These are phyloP conservation scores for Spisula subtruncata DNA, from an alignment of 2,888 invertebrate species.

Conservation along the genomic window DNA sequence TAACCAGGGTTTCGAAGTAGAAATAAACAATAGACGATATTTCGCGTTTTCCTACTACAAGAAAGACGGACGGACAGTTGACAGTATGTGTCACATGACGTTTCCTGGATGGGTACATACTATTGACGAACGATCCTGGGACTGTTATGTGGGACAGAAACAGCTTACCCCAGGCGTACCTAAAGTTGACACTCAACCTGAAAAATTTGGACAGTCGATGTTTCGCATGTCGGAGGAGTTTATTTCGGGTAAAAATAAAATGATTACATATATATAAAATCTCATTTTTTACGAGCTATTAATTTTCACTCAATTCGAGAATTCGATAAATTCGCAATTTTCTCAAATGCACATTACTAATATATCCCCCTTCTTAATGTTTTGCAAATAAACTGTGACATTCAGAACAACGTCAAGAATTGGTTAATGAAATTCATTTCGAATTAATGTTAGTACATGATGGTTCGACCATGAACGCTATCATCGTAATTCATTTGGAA, in stretches of 20 bases:
- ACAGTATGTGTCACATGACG: slow-evolving; percentile 87
- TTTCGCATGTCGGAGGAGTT: slow-evolving; percentile 40
- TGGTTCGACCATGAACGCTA: no score
- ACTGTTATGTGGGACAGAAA: slow-evolving; percentile 87
- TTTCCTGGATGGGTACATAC: slow-evolving; percentile 88
- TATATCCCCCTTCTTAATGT: no score
- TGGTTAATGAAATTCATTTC: no score
- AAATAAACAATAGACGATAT: slow-evolving; percentile 87
- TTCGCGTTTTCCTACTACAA: slow-evolving; percentile 89
- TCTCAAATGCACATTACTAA: no score
- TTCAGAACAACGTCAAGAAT: no score
- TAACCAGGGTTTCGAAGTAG: slow-evolving; percentile 89
- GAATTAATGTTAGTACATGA: no score
- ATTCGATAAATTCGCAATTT: no score
- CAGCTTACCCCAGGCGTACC: neutral
- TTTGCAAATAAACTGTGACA: no score
- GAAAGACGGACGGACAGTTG: slow-evolving; percentile 77
- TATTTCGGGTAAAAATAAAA: slow-evolving; percentile 31
- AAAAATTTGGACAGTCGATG: neutral
- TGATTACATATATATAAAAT: no score
- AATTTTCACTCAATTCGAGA: no score
- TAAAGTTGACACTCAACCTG: neutral
- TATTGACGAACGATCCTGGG: slow-evolving; percentile 88
- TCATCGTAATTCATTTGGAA: no score
- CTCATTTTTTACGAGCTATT: no score